phyloP scores from a whole-genome alignment of 2,888 invertebrate species.

The Podotricha telesiphe region DNA sequence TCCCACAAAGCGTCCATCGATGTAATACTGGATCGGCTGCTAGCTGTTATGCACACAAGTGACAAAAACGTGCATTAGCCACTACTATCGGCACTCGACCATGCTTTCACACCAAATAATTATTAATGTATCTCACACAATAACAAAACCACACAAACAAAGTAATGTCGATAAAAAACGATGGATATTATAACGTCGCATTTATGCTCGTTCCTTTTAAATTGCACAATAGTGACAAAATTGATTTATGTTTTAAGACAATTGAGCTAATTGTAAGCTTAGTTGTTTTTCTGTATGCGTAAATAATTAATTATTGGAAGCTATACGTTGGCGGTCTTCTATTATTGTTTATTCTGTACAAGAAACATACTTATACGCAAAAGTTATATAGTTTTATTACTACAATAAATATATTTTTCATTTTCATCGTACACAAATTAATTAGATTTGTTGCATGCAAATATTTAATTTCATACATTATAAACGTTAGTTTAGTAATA shows the following conservation, averaged over 20 bases:
- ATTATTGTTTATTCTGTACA: slow-evolving; percentile 23
- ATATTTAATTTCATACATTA: slow-evolving; percentile 9
- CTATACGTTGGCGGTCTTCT: slow-evolving; percentile 43
- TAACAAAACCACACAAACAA: slow-evolving; percentile 16
- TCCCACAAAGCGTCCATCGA: slow-evolving; percentile 90
- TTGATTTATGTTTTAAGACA: slow-evolving; percentile 54
- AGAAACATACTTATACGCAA: not conserved
- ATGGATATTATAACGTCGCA: not conserved
- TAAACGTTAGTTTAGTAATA: slow-evolving; percentile 23
- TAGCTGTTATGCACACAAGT: slow-evolving; percentile 78
- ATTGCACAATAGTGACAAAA: slow-evolving; percentile 19
- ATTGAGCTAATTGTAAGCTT: slow-evolving; percentile 66
- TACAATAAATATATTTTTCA: not conserved
- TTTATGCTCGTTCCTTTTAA: slow-evolving; percentile 1
- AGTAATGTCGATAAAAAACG: slow-evolving; percentile 3
- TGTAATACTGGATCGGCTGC: slow-evolving; percentile 85
- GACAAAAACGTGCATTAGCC: slow-evolving; percentile 79
- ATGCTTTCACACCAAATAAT: slow-evolving; percentile 42
- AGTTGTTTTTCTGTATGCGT: slow-evolving; percentile 45
- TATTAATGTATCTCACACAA: slow-evolving; percentile 8
- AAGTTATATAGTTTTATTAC: not conserved
- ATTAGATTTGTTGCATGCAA: slow-evolving; percentile 27
- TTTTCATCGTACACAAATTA: not conserved
- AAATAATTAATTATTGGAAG: not conserved
- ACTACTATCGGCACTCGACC: slow-evolving; percentile 64